phyloP scores from a whole-genome alignment of 30 jellyfish, hydroid and myxozoan genomes.

The Hydractinia symbiolongicarpus region DNA sequence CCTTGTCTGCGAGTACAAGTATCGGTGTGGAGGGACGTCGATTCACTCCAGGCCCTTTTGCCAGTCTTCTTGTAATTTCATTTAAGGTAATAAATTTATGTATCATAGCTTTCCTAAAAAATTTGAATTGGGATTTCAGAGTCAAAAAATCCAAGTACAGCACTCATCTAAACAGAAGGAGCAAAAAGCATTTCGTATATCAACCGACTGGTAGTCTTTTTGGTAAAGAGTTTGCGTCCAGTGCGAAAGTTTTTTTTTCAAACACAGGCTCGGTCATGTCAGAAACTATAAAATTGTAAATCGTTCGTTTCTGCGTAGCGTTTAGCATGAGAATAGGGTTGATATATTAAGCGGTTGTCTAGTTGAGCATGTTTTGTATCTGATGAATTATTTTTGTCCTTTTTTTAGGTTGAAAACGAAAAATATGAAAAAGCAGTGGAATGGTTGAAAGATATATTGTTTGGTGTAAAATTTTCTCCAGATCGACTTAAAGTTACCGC shows the following conservation, averaged over 20 bases:
- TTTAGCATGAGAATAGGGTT: no score
- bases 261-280: no score
- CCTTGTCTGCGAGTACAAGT: constrained; percentile 58
- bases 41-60: constrained; percentile 71
- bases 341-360: no score
- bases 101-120: background rate
- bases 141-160: background rate
- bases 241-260: no score
- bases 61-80: constrained; percentile 50
- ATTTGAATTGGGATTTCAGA: background rate
- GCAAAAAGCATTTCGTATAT: background rate
- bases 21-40: constrained; percentile 83
- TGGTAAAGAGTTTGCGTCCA: no score
- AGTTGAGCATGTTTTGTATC: background rate
- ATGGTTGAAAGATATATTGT: constrained; percentile 79
- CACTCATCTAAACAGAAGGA: background rate
- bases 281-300: no score
- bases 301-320: no score
- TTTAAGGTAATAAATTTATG: constrained; percentile 49
- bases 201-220: no score
- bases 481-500: constrained; percentile 78
- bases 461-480: constrained; percentile 64
- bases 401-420: constrained; percentile 75
- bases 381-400: background rate
- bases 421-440: constrained; percentile 77